Percentiles rank a stretch among this genome's conserved stretches.
Evolutionary conservation across 2,888 invertebrate genomes (phyloP).

Genomic region (Nebria salina): DNA sequence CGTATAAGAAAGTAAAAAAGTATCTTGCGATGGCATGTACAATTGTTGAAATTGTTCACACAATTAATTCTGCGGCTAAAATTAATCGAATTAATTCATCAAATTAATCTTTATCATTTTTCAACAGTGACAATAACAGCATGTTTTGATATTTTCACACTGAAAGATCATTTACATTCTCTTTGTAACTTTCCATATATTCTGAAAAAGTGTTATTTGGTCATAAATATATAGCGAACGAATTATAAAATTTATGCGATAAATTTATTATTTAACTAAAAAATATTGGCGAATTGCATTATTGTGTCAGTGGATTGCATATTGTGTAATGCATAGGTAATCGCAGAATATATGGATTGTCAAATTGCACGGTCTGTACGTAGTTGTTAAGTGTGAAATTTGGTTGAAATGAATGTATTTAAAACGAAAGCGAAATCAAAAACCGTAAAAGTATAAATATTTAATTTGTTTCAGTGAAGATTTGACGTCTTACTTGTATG

Average conservation of each 20-base stretch:
- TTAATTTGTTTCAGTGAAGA: conserved; percentile 8
- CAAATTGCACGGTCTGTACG: not conserved
- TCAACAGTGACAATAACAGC: not conserved
- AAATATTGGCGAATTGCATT: conserved; percentile 6
- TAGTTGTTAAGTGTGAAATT: conserved; percentile 35
- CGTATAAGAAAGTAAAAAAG: too few species aligned
- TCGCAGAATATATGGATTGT: not conserved
- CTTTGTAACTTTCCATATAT: conserved; percentile 5
- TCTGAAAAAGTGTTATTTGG: not conserved
- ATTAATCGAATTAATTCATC: not conserved
- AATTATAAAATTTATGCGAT: conserved; percentile 11
- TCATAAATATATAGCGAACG: conserved; percentile 11
- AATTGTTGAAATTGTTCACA: not conserved
- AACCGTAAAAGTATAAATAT: conserved; percentile 24
- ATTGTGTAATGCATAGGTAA: not conserved
- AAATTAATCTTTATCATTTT: not conserved
- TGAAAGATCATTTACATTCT: not conserved
- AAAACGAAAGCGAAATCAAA: conserved; percentile 38
- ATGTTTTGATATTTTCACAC: too few species aligned
- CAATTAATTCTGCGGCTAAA: not conserved
- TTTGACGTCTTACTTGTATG: not conserved
- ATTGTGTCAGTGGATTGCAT: conserved; percentile 2
- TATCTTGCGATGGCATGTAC: not conserved
- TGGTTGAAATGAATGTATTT: conserved; percentile 27
- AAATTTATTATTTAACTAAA: conserved; percentile 4